Evolutionary conservation across 2,888 invertebrate genomes (phyloP), one percentile per base, ranked within the genome.

Genomic region (Apotomis betuletana): DNA sequence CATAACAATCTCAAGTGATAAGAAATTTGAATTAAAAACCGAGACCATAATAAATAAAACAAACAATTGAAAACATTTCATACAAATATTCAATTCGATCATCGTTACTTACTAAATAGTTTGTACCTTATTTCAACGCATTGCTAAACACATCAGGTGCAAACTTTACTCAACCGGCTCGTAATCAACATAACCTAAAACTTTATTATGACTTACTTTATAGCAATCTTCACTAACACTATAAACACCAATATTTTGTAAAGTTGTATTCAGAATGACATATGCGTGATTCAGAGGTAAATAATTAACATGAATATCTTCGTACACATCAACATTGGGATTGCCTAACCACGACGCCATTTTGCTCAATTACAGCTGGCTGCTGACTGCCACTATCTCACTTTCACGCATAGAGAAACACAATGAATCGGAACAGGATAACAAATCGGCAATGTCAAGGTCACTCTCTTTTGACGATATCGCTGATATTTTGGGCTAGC

Each of bases 271-370:
- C 3, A 69, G 10, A 15, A 69, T 10, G 36, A 69, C 63, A 69
- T 51, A 58, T 41, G 69, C 69, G 6, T 57, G 27, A 69, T 69
- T 69, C 12, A 69, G 51, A 41, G 63, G 63, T n/a, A 58, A 15
- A 44, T 13, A 51, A 10, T 63, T 69, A 0, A 69, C 15, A 15
- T 69, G 38, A 58, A 69, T 63, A 55, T 52, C 57, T 8, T 51
- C 38, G 15, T 63, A 63, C 4, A 41, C 51, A n/a, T 63, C 51
- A 3, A 69, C 57, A 15, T 4, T 57, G 3, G 69, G 69, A 3
- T 58, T 41, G 5, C 69, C 69, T 0, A 69, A 2, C 69, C 63
- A 69, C 41, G 63, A 15, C 57, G 69, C 69, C 69, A 69, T 69
- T 13, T 61, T 63, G 41, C 6, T 6, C 6, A 41, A 41, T 8